Base-by-base conservation (phyloP, 2,797 vertebrate genomes). In the Clamator glandarius region DNA sequence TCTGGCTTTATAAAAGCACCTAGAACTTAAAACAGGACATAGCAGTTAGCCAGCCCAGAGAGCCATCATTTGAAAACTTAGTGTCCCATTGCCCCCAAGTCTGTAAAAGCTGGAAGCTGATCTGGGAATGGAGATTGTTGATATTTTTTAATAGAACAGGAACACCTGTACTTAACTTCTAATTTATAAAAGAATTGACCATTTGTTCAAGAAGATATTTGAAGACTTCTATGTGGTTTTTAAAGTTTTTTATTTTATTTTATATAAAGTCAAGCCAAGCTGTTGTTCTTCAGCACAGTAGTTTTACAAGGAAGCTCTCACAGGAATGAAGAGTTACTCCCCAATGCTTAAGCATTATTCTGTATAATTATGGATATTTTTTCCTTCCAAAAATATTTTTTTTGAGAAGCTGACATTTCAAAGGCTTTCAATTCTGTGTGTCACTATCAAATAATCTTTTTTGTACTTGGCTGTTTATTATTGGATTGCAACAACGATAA, bases 401-500 rank as follows among this genome's bases (percentile, higher is more conserved):
- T 97, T 97, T 96, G 95, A 96, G 96, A 97, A 97, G 97, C 97
- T 97, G 98, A 96, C 97, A 95, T 98, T 98, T 98, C 98, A 98
- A 98, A 98, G 98, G 93, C 98, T 98, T 98, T 98, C 97, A 97
- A 95, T 98, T 97, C 97, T 97, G 89, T 97, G 91, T 98, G 97
- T 98, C 97, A 97, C 98, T 98, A 98, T 98, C 98, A 98, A 98
- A 98, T 98, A 98, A 98, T 98, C 98, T 98, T 98, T 98, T 98
- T 98, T 97, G 97, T 98, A 97, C 96, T 98, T 87, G 96, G 97
- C 97, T 98, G 97, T 98, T 98, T 98, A 98, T 98, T 98, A 98
- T 98, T 98, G 98, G 98, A 98, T 98, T 97, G 97, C 96, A 98
- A 98, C 98, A 98, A 98, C 90, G 97, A 97, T 98, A 98, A 98